These are phyloP conservation scores for Mechanitis mazaeus DNA, from an alignment of 2,888 invertebrate genomes.

Conservation along the genomic window DNA sequence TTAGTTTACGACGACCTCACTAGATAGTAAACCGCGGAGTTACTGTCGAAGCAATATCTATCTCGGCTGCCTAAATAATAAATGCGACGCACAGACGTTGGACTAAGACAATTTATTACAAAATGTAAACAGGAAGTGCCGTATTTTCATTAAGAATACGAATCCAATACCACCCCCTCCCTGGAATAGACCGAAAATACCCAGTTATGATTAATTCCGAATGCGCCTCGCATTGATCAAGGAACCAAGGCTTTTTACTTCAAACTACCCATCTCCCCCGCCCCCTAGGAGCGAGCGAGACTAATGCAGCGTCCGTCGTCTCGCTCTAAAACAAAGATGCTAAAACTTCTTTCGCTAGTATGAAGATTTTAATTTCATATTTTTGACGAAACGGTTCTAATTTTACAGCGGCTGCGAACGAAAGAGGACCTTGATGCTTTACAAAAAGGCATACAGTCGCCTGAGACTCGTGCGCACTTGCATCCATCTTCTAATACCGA, in stretches of 20 bases:
- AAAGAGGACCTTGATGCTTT: slow-evolving; percentile 35
- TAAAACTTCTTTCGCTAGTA: slow-evolving; percentile 78
- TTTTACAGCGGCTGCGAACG: slow-evolving; percentile 43
- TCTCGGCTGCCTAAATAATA: slow-evolving; percentile 26
- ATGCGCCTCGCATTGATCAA: slow-evolving; percentile 77
- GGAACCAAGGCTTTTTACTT: slow-evolving; percentile 74
- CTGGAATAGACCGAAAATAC: slow-evolving; percentile 74
- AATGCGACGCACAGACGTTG: slow-evolving; percentile 38
- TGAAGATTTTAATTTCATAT: slow-evolving; percentile 78
- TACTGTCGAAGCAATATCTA: slow-evolving; percentile 22
- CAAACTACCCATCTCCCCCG: slow-evolving; percentile 70
- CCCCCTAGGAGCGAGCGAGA: slow-evolving; percentile 57
- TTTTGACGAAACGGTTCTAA: slow-evolving; percentile 76
- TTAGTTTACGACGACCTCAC: slow-evolving; percentile 22
- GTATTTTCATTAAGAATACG: slow-evolving; percentile 77
- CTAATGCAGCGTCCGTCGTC: slow-evolving; percentile 71
- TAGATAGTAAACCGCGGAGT: slow-evolving; percentile 27
- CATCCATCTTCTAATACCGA: slow-evolving; percentile 73
- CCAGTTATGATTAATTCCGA: slow-evolving; percentile 77
- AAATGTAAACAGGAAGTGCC: slow-evolving; percentile 76
- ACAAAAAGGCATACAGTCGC: slow-evolving; percentile 33
- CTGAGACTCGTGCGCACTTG: slow-evolving; percentile 48
- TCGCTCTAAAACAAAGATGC: slow-evolving; percentile 77
- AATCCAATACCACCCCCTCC: slow-evolving; percentile 56
- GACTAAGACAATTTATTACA: slow-evolving; percentile 75